Evolutionary conservation across 2,797 vertebrate species (phyloP).

Genomic region (Sebastes minor): DNA sequence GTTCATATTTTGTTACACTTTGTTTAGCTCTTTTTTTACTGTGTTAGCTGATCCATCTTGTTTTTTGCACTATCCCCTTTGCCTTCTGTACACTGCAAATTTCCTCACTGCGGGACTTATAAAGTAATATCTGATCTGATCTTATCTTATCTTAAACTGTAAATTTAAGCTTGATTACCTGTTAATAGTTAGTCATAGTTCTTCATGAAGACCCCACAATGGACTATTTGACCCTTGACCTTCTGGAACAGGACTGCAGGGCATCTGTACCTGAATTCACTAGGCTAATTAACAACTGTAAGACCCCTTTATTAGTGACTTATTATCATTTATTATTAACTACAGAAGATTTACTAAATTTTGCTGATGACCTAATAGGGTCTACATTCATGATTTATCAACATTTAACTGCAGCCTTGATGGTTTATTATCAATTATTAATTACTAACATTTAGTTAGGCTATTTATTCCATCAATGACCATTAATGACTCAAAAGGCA

Average conservation of each 20-base stretch:
- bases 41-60: accelerated
- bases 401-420: background rate
- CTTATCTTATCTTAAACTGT: background rate
- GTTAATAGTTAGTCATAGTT: too few species aligned
- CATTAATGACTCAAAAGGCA: background rate
- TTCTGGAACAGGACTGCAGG: background rate
- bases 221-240: background rate
- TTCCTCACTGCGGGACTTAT: too few species aligned
- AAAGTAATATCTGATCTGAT: too few species aligned
- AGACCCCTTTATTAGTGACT: background rate
- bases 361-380: background rate
- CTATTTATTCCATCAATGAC: background rate
- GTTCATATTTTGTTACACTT: too few species aligned
- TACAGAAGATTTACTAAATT: background rate
- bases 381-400: background rate
- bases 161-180: background rate
- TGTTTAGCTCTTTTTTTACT: too few species aligned
- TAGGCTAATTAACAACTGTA: background rate
- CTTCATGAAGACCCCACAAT: background rate
- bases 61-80: too few species aligned
- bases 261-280: background rate
- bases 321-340: background rate
- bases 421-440: background rate
- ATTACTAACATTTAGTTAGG: background rate
- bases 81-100: too few species aligned